Base-by-base conservation (phyloP, 2,113 vertebrate species). In the Onychostoma macrolepis region DNA sequence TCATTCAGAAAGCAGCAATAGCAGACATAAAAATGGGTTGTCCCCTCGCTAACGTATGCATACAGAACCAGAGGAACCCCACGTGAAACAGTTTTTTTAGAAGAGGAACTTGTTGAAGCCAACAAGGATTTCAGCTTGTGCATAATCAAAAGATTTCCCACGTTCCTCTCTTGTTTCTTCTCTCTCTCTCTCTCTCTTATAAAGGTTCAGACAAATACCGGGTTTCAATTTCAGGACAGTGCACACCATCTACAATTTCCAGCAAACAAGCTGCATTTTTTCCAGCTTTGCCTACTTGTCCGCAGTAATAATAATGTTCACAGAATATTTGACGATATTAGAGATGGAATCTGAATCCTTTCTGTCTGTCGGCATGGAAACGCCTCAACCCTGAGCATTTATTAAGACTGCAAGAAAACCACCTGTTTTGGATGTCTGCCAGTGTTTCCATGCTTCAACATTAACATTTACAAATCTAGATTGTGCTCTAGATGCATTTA, bases 1-100 rank as follows among this genome's bases (percentile, higher is more conserved):
- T 87, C 53, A 65, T 19, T 33, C 86, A 84, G 72, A 85, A 50
- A 28, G 85, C 84, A 90, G 69, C 86, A 61, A 65, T 67, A 67
- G 89, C 85, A 88, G 87, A 89, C 90, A 90, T 90, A 87, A 89
- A 88, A 91, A 90, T 86, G 58, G 75, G 81, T 91, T 90, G 82
- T 30, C 53, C 82, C 88, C 36, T 83, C 83, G 82, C 63, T 85
- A 63, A 80, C 80, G 84, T 79, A 89, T 81, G 86, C 87, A 86
- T 84, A 87, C 77, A 86, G 86, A 88, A 76, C 43, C 28, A 72
- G 13, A 38, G 15, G 67, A 21, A 67, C 12, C 63, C 82, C 86
- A 48, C 65, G 65, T 61, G 78, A 87, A n/a, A 50, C 76, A 85
- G 26, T 19, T 43, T 50, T 72, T 61, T n/a, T 24, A 26, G 38